phyloP scores from a whole-genome alignment of 2,797 vertebrate species.

The Aphelocoma californica region DNA sequence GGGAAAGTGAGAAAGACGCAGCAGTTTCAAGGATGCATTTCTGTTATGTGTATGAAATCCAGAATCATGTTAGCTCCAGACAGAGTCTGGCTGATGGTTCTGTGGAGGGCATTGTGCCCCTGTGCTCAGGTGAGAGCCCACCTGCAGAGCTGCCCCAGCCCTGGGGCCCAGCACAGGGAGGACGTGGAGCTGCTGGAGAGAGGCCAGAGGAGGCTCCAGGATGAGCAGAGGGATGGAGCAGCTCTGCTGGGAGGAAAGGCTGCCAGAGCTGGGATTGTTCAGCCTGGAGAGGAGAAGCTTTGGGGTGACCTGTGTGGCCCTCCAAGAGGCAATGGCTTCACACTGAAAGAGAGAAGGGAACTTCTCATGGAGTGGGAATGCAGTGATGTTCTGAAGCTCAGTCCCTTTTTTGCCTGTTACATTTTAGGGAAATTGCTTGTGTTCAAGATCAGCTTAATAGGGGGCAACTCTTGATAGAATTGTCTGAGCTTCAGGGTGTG shows the following conservation, averaged over 20 bases:
- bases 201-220: neutral
- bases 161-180: neutral
- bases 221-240: neutral
- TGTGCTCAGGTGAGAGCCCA: neutral
- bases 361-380: neutral
- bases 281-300: neutral
- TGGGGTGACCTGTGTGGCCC: accelerated
- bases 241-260: slow-evolving; percentile 1
- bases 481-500: neutral
- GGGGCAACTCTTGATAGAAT: neutral
- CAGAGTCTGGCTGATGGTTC: neutral
- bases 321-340: neutral
- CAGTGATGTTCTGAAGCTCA: neutral
- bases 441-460: neutral
- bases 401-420: neutral
- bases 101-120: neutral
- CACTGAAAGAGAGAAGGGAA: neutral
- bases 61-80: neutral
- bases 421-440: neutral
- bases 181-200: too few relatives aligned
- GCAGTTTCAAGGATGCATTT: neutral
- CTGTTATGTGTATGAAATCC: neutral
- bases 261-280: neutral
- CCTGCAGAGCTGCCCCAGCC: neutral
- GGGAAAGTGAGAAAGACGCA: neutral